phyloP scores from a whole-genome alignment of 1,140 invertebrate species.

The Sinella curviseta region DNA sequence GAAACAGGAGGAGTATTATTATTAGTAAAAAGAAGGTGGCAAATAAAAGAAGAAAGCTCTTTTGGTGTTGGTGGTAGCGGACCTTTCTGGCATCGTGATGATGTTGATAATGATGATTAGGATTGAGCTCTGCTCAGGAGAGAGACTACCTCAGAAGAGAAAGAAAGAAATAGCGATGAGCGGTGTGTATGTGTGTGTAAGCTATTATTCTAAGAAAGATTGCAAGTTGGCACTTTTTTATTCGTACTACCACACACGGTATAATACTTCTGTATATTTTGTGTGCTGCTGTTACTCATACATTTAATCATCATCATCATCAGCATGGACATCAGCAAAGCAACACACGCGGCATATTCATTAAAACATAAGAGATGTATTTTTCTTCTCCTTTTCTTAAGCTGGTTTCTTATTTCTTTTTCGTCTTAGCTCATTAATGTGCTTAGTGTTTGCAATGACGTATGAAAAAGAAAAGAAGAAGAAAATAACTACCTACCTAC shows the following conservation, averaged over 20 bases:
- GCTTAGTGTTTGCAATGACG: conserved; percentile 13
- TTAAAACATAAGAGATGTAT: conserved; percentile 19
- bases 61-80: neutral
- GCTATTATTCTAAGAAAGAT: conserved; percentile 19
- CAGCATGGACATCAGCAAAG: neutral
- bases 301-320: conserved; percentile 17
- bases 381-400: neutral
- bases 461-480: neutral
- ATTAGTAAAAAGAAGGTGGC: conserved; percentile 23
- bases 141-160: neutral
- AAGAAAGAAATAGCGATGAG: conserved; percentile 22
- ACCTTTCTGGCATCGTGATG: conserved; percentile 4
- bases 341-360: conserved; percentile 16
- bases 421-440: conserved; percentile 1
- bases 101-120: conserved; percentile 27
- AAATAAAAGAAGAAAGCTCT: conserved; percentile 22
- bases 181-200: neutral
- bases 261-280: neutral
- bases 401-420: conserved; percentile 4
- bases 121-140: conserved; percentile 1
- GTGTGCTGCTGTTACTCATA: neutral
- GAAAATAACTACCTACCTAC: neutral
- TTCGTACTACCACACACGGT: neutral
- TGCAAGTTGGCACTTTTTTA: conserved; percentile 19
- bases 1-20: conserved; percentile 24